phyloP scores from a whole-genome alignment of 2,888 invertebrate genomes.

The Cerastoderma edule region DNA sequence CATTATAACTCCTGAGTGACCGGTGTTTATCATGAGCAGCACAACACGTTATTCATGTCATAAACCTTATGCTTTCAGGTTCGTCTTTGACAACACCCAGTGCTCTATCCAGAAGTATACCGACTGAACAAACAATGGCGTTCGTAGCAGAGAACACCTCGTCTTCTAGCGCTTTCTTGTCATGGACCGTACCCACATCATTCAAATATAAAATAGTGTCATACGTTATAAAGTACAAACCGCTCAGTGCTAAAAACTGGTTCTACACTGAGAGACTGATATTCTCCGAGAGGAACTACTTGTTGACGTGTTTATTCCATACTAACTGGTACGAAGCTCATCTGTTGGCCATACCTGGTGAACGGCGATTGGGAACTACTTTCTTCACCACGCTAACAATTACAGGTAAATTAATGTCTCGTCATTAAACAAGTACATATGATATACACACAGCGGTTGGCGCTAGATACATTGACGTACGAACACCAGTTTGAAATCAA shows the following conservation, averaged over 20 bases:
- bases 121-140: conserved; percentile 1
- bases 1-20: too few species aligned
- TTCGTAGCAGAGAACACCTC: conserved; percentile 33
- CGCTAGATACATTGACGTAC: too few species aligned
- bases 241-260: conserved; percentile 40
- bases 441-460: too few species aligned
- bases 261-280: conserved; percentile 39
- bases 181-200: conserved; percentile 32
- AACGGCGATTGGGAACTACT: conserved; percentile 37
- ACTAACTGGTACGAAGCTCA: conserved; percentile 48
- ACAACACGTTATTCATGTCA: too few species aligned
- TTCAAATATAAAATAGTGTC: conserved; percentile 31
- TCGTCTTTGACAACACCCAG: background rate
- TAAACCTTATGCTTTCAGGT: conserved; percentile 16
- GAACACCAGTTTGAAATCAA: too few species aligned
- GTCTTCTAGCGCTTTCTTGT: conserved; percentile 38
- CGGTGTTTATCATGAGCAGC: too few species aligned
- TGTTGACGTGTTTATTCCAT: conserved; percentile 37
- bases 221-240: conserved; percentile 44
- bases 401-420: conserved; percentile 27
- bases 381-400: conserved; percentile 48
- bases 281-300: conserved; percentile 30
- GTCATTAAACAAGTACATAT: background rate
- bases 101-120: conserved; percentile 4
- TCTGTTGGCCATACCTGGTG: conserved; percentile 38